These are phyloP conservation scores for Scyliorhinus canicula DNA, from an alignment of 2,797 vertebrate species.

Conservation along the genomic window DNA sequence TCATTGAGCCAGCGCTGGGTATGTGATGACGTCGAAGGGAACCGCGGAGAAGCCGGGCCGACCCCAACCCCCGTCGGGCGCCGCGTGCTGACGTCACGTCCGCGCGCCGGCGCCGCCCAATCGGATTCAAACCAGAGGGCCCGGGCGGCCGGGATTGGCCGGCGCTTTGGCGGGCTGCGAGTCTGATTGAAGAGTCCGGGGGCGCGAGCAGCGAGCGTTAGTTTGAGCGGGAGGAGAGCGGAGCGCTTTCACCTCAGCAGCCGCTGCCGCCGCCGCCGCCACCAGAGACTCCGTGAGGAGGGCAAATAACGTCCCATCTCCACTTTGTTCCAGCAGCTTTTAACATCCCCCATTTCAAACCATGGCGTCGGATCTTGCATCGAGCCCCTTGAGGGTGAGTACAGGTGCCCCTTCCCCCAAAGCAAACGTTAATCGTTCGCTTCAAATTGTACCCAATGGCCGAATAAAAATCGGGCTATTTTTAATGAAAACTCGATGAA, in stretches of 20 bases:
- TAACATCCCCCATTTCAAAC: not conserved
- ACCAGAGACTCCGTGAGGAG: too few species aligned
- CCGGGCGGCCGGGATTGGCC: not conserved
- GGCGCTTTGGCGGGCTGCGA: not conserved
- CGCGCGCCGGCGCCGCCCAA: not conserved
- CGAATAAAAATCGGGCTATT: not conserved
- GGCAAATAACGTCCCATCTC: too few species aligned
- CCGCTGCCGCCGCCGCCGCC: too few species aligned
- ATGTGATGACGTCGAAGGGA: too few species aligned
- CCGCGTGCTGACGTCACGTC: not conserved
- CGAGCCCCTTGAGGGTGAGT: conserved; percentile 17
- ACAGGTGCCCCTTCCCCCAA: too few species aligned
- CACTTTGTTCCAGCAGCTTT: too few species aligned
- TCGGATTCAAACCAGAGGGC: not conserved
- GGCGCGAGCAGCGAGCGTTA: not conserved
- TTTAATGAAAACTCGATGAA: not conserved
- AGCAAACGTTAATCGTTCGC: not conserved
- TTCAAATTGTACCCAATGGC: not conserved
- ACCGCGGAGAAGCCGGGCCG: too few species aligned
- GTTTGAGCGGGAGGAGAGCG: not conserved
- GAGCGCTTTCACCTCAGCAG: not conserved
- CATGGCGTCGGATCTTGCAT: not conserved
- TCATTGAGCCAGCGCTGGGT: too few species aligned
- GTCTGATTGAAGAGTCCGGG: not conserved
- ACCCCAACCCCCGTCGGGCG: not conserved